Evolutionary conservation across 2,113 vertebrate genomes (phyloP).

Genomic region (Neodontobutis hainanensis): DNA sequence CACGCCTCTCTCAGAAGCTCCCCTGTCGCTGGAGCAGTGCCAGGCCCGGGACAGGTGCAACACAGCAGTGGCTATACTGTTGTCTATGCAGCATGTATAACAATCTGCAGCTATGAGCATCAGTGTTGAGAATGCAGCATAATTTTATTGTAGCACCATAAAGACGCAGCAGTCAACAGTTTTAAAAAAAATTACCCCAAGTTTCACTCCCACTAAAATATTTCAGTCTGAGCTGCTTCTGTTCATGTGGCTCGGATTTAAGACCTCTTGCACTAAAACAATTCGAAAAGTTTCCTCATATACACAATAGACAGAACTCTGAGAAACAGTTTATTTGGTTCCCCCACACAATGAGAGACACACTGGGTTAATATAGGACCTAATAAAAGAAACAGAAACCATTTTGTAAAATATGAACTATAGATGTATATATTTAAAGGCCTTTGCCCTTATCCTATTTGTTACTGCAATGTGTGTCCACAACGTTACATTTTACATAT

Average conservation of each 20-base stretch:
- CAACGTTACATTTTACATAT: conserved; percentile 1
- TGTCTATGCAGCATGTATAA: neutral
- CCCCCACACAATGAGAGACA: too few species aligned
- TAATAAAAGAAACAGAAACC: too few species aligned
- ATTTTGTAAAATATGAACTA: too few species aligned
- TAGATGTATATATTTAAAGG: too few species aligned
- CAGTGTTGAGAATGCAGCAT: neutral
- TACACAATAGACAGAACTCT: too few species aligned
- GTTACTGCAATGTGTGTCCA: too few species aligned
- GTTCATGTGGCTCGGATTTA: neutral
- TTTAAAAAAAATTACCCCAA: neutral
- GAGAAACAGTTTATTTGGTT: too few species aligned
- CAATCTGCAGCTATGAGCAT: neutral
- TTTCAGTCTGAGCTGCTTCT: neutral
- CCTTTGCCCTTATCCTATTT: neutral
- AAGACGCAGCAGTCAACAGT: neutral
- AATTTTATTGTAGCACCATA: neutral
- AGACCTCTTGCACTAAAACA: too few species aligned
- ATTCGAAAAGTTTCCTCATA: too few species aligned
- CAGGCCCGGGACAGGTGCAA: neutral
- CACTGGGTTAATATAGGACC: too few species aligned
- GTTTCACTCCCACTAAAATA: too few species aligned
- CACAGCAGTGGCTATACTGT: neutral
- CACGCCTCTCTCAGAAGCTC: conserved; percentile 51
- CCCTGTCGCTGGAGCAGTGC: conserved; percentile 37